Percentiles rank a stretch among this genome's conserved stretches.
Evolutionary conservation across 2,113 vertebrate species (phyloP).

Genomic region (Bubalus kerabau): DNA sequence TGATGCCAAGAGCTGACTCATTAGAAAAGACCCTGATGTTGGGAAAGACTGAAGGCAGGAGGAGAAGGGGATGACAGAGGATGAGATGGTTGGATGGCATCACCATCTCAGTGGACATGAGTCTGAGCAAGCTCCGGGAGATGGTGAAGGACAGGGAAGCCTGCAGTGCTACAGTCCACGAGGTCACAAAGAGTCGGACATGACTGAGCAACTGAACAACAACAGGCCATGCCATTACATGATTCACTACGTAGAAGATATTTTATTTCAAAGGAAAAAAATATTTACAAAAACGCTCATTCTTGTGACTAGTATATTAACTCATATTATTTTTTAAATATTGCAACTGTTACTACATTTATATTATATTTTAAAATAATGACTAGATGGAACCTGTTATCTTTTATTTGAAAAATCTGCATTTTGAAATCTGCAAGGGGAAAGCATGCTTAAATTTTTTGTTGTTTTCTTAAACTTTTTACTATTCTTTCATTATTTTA

Average conservation of each 20-base stretch:
- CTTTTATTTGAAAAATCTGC: not conserved
- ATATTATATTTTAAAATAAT: not conserved
- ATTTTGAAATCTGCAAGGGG: not conserved
- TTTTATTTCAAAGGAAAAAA: not conserved
- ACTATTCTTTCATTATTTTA: not conserved
- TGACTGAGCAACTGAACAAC: accelerated
- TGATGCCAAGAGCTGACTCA: not conserved
- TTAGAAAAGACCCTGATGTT: not conserved
- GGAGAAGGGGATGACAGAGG: not conserved
- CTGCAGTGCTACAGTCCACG: not conserved
- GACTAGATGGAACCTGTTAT: not conserved
- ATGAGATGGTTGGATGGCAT: not conserved
- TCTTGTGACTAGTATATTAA: not conserved
- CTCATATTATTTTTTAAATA: not conserved
- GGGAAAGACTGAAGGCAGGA: not conserved
- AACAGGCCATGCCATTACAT: not conserved
- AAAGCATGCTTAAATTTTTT: not conserved
- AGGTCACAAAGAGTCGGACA: not conserved
- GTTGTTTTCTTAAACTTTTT: not conserved
- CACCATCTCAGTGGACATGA: not conserved
- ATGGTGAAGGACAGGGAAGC: not conserved
- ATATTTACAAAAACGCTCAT: not conserved
- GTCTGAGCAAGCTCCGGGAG: not conserved
- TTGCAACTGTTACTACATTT: not conserved
- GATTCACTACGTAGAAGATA: not conserved